These are phyloP conservation scores for Xerus inauris DNA, from an alignment of 2,113 vertebrate species.

Conservation along the genomic window DNA sequence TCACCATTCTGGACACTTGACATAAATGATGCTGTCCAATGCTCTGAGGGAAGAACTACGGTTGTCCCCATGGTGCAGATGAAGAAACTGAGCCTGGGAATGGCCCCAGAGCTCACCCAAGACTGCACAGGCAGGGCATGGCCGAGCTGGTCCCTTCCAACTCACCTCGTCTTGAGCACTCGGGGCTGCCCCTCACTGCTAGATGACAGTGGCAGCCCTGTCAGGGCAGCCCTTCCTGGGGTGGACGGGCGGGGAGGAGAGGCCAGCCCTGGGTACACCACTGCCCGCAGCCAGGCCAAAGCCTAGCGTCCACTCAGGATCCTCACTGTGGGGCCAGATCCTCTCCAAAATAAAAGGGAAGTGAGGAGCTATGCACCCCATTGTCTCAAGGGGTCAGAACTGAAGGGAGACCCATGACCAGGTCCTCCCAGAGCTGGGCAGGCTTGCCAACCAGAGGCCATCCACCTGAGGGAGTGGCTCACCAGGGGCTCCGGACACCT, in stretches of 20 bases:
- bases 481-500: background rate
- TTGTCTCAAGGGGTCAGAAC: background rate
- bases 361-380: too few relatives aligned
- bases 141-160: background rate
- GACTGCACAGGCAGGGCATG: background rate
- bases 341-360: background rate
- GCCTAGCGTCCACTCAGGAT: fast-evolving
- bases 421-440: background rate
- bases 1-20: background rate
- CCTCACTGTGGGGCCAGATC: background rate
- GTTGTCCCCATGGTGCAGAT: background rate
- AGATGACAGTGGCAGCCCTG: background rate
- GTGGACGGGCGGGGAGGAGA: fast-evolving
- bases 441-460: background rate
- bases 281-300: background rate
- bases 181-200: fast-evolving
- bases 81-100: background rate
- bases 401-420: background rate
- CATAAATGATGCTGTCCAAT: background rate
- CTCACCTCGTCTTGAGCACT: background rate
- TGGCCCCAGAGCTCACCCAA: background rate
- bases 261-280: too few relatives aligned
- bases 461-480: background rate
- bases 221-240: background rate
- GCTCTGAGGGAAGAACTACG: background rate